Evolutionary conservation across 2,888 invertebrate species (phyloP), one percentile per base, ranked within the genome.

Genomic region (Enoplolaimus lenunculus): DNA sequence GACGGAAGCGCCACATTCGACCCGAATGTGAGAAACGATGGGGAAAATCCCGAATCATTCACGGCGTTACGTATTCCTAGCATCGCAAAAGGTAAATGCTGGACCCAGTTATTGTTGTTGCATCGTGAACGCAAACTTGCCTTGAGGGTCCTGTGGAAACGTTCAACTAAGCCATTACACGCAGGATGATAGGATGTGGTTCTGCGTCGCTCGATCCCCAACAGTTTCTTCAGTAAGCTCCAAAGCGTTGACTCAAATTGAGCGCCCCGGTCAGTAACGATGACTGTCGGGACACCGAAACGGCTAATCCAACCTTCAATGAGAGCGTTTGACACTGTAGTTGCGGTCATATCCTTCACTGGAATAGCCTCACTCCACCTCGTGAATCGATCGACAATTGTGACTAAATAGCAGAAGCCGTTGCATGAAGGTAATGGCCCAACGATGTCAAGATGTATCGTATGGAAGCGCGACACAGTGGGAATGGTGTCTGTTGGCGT

Each of bases 231-330:
- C 21, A 66, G 26, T 7, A n/a, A 21, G 13, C n/a, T 34, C 67
- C 67, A 66, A 66, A 66, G 67, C 31, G 34, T 7, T 7, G 30
- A 66, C 34, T 66, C 67, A 31, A 66, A 66, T n/a, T 33, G 67
- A 33, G 30, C 7, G 30, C n/a, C 67, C 26, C 67, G n/a, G 67
- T 66, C 67, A 66, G 67, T 34, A 66, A 66, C 34, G n/a, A 66
- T 21, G 30, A 34, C 34, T 13, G 67, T 31, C 7, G 67, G 67
- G 34, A 66, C 34, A 66, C 67, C 67, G 34, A 66, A 66, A 2
- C 67, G 30, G 16, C 34, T 34, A n/a, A 66, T 31, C 67, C 67
- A 66, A 21, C 34, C 33, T n/a, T 31, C n/a, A 26, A 66, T 33
- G 13, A 62, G 26, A 31, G 31, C 33, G 31, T 34, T 16, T n/a